Base-by-base conservation (phyloP, 2,888 invertebrate genomes). In the Machimus atricapillus region DNA sequence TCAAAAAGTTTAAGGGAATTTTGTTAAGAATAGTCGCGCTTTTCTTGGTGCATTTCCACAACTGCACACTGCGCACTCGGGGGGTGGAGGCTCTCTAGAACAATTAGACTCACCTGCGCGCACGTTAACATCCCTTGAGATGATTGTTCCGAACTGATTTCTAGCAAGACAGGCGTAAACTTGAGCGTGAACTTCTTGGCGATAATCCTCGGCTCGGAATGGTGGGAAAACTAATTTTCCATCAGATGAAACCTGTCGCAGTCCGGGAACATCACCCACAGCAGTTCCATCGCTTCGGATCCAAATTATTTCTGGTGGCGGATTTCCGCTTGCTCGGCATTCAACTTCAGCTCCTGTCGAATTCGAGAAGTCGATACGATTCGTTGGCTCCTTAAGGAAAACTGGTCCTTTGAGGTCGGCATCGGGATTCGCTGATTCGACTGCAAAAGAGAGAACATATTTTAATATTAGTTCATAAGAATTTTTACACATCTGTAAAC, bases 161-260 rank as follows among this genome's bases (percentile, higher is more conserved):
- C 96, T 95, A 12, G 98, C 98, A 89, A 97, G 94, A 92, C 98
- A 98, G 90, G 97, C 96, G 93, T 98, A 98, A 88, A 97, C 96
- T 93, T 98, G 97, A 88, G 98, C 97, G 92, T 98, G 98, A 78
- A 98, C 97, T 92, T 98, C 97, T 93, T 98, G 97, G 76, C 97
- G 95, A 91, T 98, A 98, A 92, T 97, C 97, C 92, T 97, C 97
- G 85, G 97, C 97, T 88, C 98, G 95, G 95, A 98, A 98, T 52
- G 98, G 98, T 88, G 97, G 97, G 92, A 98, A 98, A 85, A 97
- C 96, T 90, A 98, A 94, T 91, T 98, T 98, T 91, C 98, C 98
- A 93, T 98, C 98, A 87, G 97, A 96, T 90, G 97, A 91, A 90
- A 96, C 97, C 94, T 97, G 97, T 93, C 97, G 94, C 87, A 97